phyloP scores from a whole-genome alignment of 64 coral and sea anemone genomes.

The Hydrozoanthus tunicans region DNA sequence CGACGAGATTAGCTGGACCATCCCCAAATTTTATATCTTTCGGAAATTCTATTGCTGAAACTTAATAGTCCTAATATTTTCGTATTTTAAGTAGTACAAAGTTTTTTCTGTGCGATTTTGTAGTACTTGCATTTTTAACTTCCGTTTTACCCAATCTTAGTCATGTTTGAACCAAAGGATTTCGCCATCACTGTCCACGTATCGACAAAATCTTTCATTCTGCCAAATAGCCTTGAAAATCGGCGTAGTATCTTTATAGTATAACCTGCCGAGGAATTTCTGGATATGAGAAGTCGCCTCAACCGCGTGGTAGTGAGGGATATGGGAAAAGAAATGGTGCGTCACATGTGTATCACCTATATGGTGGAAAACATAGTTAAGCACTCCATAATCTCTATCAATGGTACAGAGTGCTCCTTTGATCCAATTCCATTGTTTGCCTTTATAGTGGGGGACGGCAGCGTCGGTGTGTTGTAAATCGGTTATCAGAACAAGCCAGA shows the following conservation, averaged over 20 bases:
- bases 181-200: conserved; percentile 55
- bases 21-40: too few relatives aligned
- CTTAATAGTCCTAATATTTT: too few relatives aligned
- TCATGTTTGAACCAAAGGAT: conserved; percentile 82
- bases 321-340: conserved; percentile 65
- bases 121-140: too few relatives aligned
- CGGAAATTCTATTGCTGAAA: too few relatives aligned
- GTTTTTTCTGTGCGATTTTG: too few relatives aligned
- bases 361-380: conserved; percentile 75
- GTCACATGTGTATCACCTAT: conserved; percentile 74
- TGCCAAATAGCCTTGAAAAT: conserved; percentile 75
- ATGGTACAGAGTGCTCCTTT: conserved; percentile 73
- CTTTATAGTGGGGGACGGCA: conserved; percentile 63
- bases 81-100: too few relatives aligned
- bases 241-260: conserved; percentile 63
- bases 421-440: conserved; percentile 69
- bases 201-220: conserved; percentile 70
- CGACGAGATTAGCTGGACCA: too few relatives aligned
- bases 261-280: conserved; percentile 56
- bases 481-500: conserved; percentile 76
- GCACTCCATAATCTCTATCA: conserved; percentile 66
- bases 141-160: not conserved
- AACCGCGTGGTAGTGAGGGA: conserved; percentile 74
- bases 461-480: conserved; percentile 70
- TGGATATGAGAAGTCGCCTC: conserved; percentile 61